A percentile compares a stretch with the other conserved stretches of the same genome.
These are phyloP conservation scores for Augochlora pura DNA, from an alignment of 1,140 invertebrate genomes.

Conservation along the genomic window DNA sequence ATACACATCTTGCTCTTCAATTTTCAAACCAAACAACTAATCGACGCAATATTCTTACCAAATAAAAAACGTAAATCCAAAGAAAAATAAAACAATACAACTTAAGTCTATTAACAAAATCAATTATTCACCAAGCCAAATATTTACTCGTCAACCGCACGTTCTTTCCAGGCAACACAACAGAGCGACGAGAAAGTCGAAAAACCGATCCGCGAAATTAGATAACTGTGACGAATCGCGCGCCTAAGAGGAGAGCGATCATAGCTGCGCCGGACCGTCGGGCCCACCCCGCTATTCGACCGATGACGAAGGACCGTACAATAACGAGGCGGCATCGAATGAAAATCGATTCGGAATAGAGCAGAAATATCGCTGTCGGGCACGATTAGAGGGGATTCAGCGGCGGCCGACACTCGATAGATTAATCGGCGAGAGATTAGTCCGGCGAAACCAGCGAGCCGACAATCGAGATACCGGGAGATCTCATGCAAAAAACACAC, in stretches of 20 bases:
- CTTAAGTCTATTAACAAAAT: too few relatives aligned
- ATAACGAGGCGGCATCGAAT: conserved; percentile 20
- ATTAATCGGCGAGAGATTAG: conserved; percentile 60
- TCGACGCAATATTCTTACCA: too few relatives aligned
- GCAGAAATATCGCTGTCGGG: conserved; percentile 37
- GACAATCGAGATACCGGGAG: conserved; percentile 51
- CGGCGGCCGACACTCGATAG: conserved; percentile 38
- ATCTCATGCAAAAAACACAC: conserved; percentile 29
- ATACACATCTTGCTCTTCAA: too few relatives aligned
- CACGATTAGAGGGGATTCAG: conserved; percentile 30
- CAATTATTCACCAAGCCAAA: too few relatives aligned
- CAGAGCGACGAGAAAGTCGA: too few relatives aligned
- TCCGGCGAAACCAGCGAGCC: conserved; percentile 24
- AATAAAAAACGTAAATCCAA: too few relatives aligned
- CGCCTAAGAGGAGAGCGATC: neutral
- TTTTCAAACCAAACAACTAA: too few relatives aligned
- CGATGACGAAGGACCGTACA: conserved; percentile 20
- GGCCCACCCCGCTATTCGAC: neutral
- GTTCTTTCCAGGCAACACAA: too few relatives aligned
- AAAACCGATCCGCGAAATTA: too few relatives aligned
- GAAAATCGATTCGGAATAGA: conserved; percentile 35
- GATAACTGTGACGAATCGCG: neutral
- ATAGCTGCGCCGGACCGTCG: neutral
- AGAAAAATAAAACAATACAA: too few relatives aligned
- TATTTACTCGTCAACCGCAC: too few relatives aligned